Percentiles rank a stretch among this genome's conserved stretches.
Conservation (phyloP, 2,113 vertebrate species). For the Sitta europaea region DNA sequence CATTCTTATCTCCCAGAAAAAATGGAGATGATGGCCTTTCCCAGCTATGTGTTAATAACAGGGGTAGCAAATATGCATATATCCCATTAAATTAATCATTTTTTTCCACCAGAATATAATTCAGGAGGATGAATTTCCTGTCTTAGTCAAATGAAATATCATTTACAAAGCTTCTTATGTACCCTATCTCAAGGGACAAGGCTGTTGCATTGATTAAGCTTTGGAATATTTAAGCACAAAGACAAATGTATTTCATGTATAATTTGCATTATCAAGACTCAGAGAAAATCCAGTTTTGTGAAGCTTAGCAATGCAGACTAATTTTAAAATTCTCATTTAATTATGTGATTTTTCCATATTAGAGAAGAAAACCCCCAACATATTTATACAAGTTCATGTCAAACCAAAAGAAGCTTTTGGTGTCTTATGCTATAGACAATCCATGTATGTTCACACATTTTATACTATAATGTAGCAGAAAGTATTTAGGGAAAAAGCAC, state of each 20-base stretch:
- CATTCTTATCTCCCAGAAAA: conserved; percentile 1
- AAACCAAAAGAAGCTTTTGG: neutral
- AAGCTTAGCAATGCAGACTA: neutral
- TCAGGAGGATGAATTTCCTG: conserved; percentile 47
- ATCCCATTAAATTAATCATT: conserved; percentile 42
- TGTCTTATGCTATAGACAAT: neutral
- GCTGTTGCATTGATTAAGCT: conserved; percentile 45
- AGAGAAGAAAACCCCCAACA: neutral
- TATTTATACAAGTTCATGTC: neutral
- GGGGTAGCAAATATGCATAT: conserved; percentile 13
- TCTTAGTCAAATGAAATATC: conserved; percentile 41
- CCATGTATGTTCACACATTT: neutral
- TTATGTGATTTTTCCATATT: neutral
- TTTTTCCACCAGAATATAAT: conserved; percentile 45
- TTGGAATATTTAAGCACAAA: conserved; percentile 31
- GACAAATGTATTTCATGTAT: neutral
- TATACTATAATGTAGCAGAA: neutral
- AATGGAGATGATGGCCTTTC: conserved; percentile 26
- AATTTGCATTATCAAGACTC: neutral
- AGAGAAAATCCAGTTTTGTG: neutral
- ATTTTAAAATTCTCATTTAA: neutral
- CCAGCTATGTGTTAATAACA: conserved; percentile 38
- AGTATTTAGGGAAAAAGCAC: neutral
- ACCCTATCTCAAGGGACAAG: conserved; percentile 17
- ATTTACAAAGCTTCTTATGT: conserved; percentile 46